Evolutionary conservation across 2,888 invertebrate genomes (phyloP).

Genomic region (Xestia sexstrigata): DNA sequence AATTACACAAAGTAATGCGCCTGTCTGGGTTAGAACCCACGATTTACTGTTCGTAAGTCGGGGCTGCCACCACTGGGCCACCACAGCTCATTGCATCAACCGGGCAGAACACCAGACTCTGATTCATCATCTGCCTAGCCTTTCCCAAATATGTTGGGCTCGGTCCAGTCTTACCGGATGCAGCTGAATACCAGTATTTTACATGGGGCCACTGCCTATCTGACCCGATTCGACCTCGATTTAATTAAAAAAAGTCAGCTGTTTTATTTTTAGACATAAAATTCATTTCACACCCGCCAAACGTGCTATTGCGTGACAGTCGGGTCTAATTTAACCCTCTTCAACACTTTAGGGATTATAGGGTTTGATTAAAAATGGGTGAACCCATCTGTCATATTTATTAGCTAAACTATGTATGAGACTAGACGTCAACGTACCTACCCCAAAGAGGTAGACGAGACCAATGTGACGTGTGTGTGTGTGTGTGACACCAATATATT

Average conservation of each 20-base stretch:
- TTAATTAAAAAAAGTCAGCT: neutral
- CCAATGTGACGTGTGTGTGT: neutral
- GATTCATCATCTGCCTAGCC: too few species aligned
- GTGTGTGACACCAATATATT: too few species aligned
- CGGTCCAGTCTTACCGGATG: too few species aligned
- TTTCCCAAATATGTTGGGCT: too few species aligned
- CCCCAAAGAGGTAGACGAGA: neutral
- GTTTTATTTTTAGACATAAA: neutral
- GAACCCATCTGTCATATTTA: neutral
- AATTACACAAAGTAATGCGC: too few species aligned
- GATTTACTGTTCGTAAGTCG: too few species aligned
- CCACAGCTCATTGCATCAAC: neutral
- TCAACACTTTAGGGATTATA: constrained; percentile 7
- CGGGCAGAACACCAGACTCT: neutral
- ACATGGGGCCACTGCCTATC: too few species aligned
- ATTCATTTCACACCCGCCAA: neutral
- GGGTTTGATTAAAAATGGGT: constrained; percentile 1
- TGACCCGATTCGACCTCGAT: too few species aligned
- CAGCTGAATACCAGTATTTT: too few species aligned
- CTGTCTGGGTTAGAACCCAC: too few species aligned
- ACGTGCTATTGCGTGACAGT: neutral
- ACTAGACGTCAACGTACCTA: neutral
- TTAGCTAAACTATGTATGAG: neutral
- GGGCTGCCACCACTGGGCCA: too few species aligned
- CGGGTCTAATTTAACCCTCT: neutral